Conservation (phyloP, 2,113 vertebrate genomes). For the Pterocles orientalis region DNA sequence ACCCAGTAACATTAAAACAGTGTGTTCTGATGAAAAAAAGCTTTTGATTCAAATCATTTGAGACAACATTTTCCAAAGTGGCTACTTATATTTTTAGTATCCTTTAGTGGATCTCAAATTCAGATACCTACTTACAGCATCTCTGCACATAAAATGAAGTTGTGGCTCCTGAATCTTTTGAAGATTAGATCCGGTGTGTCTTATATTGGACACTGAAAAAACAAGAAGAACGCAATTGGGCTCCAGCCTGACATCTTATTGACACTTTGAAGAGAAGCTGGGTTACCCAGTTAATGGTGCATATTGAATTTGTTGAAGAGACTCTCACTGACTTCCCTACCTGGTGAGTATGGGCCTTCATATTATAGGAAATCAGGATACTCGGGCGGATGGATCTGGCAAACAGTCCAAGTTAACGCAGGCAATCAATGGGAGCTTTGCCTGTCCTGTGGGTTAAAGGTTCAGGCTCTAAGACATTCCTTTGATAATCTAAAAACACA, state of each 20-base stretch:
- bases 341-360: neutral
- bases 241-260: neutral
- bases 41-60: neutral
- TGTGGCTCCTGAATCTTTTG: neutral
- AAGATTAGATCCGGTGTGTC: neutral
- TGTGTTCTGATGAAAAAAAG: neutral
- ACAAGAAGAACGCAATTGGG: accelerated
- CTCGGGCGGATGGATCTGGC: neutral
- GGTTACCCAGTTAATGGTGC: neutral
- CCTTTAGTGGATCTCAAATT: neutral
- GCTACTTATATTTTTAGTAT: neutral
- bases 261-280: neutral
- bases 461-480: neutral
- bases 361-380: neutral
- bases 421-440: neutral
- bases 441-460: neutral
- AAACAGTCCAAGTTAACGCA: neutral
- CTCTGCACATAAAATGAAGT: neutral
- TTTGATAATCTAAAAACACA: neutral
- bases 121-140: neutral
- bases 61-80: neutral
- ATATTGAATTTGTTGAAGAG: neutral
- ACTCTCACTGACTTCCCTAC: neutral
- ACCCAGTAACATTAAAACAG: neutral
- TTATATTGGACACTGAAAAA: neutral